Evolutionary conservation across 2,888 invertebrate genomes (phyloP), one percentile per base, ranked within the genome.

Genomic region (Gonocerus acuteangulatus): DNA sequence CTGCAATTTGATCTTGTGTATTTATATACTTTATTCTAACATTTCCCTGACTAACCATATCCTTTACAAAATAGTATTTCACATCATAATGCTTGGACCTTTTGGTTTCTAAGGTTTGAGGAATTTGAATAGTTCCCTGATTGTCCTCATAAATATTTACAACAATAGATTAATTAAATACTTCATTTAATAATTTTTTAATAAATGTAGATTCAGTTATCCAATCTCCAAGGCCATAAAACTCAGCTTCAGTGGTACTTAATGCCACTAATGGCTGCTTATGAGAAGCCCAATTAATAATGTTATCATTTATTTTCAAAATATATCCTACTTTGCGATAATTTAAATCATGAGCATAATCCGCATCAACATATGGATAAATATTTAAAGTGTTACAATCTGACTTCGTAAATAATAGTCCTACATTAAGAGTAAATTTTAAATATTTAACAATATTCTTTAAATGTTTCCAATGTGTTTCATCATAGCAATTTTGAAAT

Each of bases 301-400:
- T 16, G 34, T 61, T 61, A 36, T 56, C 47, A 18, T 61, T 61
- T 11, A 61, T 16, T 36, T 61, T 61, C 13, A 61, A 23, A 7
- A 48, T 1, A 36, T 34, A 61, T 15, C 61, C 61, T 36, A 47
- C 56, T 32, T 56, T 54, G 7, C 61, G 13, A 48, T 61, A 52
- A 2, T 45, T 7, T 6, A 15, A 4, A 21, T 56, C 61, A 21
- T 23, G 19, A 15, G 56, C 56, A 27, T 45, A 61, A 47, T 61
- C 56, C 1, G 56, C 15, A 39, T 61, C 61, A 27, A 48, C 51
- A 23, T 18, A 61, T 21, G 23, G 13, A 19, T 11, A 15, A 3
- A 32, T 42, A 18, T n/a, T 7, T 15, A 36, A n/a, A n/a, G 2
- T 27, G 16, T 27, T 32, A 44, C n/a, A 23, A 34, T 34, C n/a